These are phyloP conservation scores for Plemyria rubiginata DNA, from an alignment of 2,888 invertebrate species.

Conservation along the genomic window DNA sequence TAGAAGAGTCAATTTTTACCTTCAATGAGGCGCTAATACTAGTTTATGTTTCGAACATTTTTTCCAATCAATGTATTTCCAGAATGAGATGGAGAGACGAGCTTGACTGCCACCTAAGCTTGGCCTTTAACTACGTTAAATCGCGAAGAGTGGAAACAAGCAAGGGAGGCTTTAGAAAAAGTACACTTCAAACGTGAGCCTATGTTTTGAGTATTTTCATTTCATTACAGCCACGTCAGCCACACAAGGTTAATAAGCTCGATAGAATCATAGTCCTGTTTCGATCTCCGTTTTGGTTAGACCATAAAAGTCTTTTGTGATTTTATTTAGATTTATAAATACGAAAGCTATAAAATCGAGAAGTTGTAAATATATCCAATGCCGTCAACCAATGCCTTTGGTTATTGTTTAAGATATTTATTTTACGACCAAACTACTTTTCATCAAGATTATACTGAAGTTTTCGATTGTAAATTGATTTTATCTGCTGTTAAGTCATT, in stretches of 20 bases:
- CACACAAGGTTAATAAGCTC: constrained; percentile 31
- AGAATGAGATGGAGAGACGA: no score
- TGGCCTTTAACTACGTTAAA: no score
- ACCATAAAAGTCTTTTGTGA: constrained; percentile 46
- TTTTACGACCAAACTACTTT: constrained; percentile 54
- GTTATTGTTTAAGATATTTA: constrained; percentile 60
- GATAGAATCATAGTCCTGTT: constrained; percentile 32
- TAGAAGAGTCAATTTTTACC: no score
- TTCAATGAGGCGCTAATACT: no score
- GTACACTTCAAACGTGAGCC: no score
- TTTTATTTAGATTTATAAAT: constrained; percentile 58
- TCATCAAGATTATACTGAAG: constrained; percentile 51
- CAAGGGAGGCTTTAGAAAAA: no score
- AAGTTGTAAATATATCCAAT: constrained; percentile 49
- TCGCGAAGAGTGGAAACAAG: no score
- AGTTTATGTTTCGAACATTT: no score
- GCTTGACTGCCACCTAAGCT: no score
- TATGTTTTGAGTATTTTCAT: no score
- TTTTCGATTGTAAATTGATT: constrained; percentile 51
- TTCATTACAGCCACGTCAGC: no score
- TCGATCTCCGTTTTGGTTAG: constrained; percentile 35
- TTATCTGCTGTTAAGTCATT: constrained; percentile 27
- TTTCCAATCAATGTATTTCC: no score
- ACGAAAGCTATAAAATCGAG: constrained; percentile 51
- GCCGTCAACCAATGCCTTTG: constrained; percentile 52